Evolutionary conservation across 2,113 vertebrate genomes (phyloP).

Genomic region (Hydropotes inermis): DNA sequence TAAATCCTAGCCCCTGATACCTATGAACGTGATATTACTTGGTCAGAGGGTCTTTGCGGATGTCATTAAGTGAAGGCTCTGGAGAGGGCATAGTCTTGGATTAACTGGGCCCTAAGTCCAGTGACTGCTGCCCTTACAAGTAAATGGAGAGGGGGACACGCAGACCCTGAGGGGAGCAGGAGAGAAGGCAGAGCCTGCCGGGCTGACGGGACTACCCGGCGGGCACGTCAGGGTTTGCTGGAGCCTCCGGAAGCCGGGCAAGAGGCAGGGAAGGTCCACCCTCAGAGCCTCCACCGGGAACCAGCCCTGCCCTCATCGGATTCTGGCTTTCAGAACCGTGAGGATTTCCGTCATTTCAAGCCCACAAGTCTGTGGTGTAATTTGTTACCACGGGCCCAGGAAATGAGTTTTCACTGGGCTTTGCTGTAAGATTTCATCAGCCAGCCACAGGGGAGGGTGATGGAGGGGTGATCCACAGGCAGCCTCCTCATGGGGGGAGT

Average conservation of each 20-base stretch:
- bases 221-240: not conserved
- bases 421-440: not conserved
- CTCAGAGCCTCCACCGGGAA: not conserved
- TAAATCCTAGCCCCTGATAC: not conserved
- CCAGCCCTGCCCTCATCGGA: not conserved
- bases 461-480: rapidly evolving
- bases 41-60: not conserved
- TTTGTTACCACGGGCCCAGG: not conserved
- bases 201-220: rapidly evolving
- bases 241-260: no score
- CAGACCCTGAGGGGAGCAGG: not conserved
- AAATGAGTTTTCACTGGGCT: not conserved
- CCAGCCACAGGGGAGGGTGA: not conserved
- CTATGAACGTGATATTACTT: not conserved
- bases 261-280: rapidly evolving
- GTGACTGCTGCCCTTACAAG: not conserved
- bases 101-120: not conserved
- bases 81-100: not conserved
- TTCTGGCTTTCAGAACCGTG: not conserved
- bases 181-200: not conserved
- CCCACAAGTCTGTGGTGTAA: not conserved
- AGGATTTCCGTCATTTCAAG: not conserved
- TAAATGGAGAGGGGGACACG: not conserved
- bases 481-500: not conserved
- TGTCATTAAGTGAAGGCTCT: not conserved